Evolutionary conservation across 2,113 vertebrate species (phyloP).

Genomic region (Sturnira hondurensis): DNA sequence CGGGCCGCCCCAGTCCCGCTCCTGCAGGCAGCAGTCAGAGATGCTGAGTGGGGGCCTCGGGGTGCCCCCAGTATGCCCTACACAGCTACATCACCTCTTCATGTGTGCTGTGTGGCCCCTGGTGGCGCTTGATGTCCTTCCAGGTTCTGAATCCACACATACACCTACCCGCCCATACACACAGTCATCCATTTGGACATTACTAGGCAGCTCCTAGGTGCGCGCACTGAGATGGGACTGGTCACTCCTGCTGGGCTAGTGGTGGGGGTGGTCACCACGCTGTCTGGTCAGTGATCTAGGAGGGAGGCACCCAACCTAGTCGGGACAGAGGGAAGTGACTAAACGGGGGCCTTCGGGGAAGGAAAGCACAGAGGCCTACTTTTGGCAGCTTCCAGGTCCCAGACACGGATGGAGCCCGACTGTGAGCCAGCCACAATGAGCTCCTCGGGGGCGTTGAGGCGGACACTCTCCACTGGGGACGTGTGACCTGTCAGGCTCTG

Average conservation of each 20-base stretch:
- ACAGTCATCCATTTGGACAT: neutral
- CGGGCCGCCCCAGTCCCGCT: neutral
- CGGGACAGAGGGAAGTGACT: neutral
- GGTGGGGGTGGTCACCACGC: neutral
- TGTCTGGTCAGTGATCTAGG: neutral
- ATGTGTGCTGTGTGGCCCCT: neutral
- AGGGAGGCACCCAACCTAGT: neutral
- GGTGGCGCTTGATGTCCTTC: too few species aligned
- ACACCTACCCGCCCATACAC: neutral
- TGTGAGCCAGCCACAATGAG: constrained; percentile 94
- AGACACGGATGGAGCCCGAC: constrained; percentile 94
- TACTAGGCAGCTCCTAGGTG: neutral
- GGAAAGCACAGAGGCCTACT: constrained; percentile 80
- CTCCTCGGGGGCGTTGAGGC: constrained; percentile 91
- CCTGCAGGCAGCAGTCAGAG: neutral
- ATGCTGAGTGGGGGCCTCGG: neutral
- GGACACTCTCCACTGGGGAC: constrained; percentile 91
- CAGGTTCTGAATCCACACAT: neutral
- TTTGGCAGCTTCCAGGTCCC: constrained; percentile 98
- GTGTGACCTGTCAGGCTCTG: constrained; percentile 96
- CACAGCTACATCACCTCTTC: neutral
- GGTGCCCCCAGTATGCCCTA: neutral
- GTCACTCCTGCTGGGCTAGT: neutral
- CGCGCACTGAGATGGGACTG: neutral
- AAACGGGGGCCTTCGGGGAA: fast-evolving